A percentile compares a stretch with the other conserved stretches of the same genome.
Conservation (phyloP, 2,888 invertebrate species). For the Venusia cambrica region DNA sequence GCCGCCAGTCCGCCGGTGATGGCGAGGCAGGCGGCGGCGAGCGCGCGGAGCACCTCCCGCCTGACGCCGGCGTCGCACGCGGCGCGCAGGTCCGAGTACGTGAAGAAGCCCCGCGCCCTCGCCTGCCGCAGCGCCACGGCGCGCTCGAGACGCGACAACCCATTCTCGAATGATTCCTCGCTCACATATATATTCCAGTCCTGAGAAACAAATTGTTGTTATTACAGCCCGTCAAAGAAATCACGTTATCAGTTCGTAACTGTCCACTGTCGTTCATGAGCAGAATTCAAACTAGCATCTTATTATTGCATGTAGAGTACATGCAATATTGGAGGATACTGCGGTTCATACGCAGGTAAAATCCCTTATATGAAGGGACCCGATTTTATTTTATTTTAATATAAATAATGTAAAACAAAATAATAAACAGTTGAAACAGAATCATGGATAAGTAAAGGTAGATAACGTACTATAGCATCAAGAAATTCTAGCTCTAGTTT, state of each 20-base stretch:
- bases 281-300: too few species aligned
- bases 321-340: too few species aligned
- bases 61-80: constrained; percentile 69
- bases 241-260: too few species aligned
- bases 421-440: too few species aligned
- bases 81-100: constrained; percentile 88
- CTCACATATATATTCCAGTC: constrained; percentile 93
- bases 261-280: too few species aligned
- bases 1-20: constrained; percentile 37
- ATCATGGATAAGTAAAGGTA: too few species aligned
- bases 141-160: constrained; percentile 85
- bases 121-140: constrained; percentile 88
- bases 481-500: constrained; percentile 93
- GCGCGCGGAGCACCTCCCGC: constrained; percentile 39
- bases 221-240: too few species aligned
- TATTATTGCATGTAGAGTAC: too few species aligned
- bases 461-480: constrained; percentile 89
- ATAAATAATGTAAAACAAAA: too few species aligned
- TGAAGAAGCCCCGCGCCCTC: constrained; percentile 87
- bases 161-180: constrained; percentile 87
- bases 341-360: too few species aligned
- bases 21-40: constrained; percentile 33
- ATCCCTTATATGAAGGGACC: too few species aligned
- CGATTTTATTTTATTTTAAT: too few species aligned
- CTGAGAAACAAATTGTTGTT: constrained; percentile 70